Percentiles rank a stretch among this genome's conserved stretches.
Evolutionary conservation across 2,113 vertebrate species (phyloP).

Genomic region (Charina bottae): DNA sequence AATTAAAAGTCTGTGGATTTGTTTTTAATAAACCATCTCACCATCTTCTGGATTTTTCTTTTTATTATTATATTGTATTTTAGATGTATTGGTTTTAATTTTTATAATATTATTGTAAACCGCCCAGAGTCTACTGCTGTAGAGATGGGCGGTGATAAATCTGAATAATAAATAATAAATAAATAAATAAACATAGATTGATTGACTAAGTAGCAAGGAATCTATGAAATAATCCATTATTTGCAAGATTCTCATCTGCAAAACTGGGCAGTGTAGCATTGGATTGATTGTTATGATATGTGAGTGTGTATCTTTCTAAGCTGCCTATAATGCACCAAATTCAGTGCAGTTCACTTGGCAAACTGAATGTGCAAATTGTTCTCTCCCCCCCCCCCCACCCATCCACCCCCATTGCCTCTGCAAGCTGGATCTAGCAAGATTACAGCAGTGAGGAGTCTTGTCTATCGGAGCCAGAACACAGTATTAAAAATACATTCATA

Average conservation of each 20-base stretch:
- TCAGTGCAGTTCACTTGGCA: not conserved
- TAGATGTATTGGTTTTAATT: no score
- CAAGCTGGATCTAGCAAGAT: fast-evolving
- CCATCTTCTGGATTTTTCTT: no score
- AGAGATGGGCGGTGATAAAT: no score
- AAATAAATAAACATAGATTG: not conserved
- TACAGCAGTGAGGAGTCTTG: constrained; percentile 22
- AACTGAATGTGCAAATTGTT: not conserved
- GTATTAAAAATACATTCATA: constrained; percentile 1
- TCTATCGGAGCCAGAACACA: not conserved
- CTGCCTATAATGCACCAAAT: not conserved
- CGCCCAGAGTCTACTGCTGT: no score
- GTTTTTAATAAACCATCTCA: not conserved
- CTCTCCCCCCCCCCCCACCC: not conserved
- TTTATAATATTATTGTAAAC: no score
- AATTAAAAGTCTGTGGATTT: not conserved
- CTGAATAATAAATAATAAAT: no score
- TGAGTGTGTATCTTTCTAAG: not conserved
- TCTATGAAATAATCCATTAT: not conserved
- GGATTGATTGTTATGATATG: not conserved
- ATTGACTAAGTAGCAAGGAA: not conserved
- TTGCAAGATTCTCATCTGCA: not conserved
- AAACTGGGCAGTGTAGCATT: not conserved
- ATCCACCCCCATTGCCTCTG: not conserved
- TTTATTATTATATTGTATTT: no score